phyloP scores from a whole-genome alignment of 2,797 vertebrate genomes.

The Coreius guichenoti region DNA sequence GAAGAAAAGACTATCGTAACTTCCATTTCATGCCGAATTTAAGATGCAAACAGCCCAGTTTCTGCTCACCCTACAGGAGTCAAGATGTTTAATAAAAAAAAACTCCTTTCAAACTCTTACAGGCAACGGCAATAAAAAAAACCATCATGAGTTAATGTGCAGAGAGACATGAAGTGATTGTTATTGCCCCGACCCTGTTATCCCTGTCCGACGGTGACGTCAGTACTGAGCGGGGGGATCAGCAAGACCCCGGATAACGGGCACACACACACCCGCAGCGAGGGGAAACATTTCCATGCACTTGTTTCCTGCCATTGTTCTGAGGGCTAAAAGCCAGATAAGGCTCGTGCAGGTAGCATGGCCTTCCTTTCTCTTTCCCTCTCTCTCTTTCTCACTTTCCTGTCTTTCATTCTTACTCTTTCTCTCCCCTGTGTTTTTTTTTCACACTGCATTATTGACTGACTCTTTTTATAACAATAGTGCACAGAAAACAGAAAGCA shows the following conservation, averaged over 20 bases:
- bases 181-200: slow-evolving; percentile 41
- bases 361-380: slow-evolving; percentile 63
- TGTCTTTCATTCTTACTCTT: slow-evolving; percentile 43
- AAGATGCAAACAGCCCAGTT: neutral
- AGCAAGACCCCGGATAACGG: slow-evolving; percentile 78
- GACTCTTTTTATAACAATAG: slow-evolving; percentile 28
- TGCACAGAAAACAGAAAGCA: neutral
- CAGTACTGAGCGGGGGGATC: slow-evolving; percentile 65
- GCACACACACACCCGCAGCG: slow-evolving; percentile 74
- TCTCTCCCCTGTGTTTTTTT: slow-evolving; percentile 29
- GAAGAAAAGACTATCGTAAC: neutral
- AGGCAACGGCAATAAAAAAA: neutral
- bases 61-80: neutral
- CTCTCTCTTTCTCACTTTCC: slow-evolving; percentile 34
- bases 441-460: slow-evolving; percentile 35
- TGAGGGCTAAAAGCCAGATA: slow-evolving; percentile 77
- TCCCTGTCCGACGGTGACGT: slow-evolving; percentile 69
- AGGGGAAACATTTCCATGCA: slow-evolving; percentile 79
- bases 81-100: neutral
- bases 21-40: neutral
- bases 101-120: neutral
- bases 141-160: slow-evolving; percentile 18
- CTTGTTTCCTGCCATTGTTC: slow-evolving; percentile 85
- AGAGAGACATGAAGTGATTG: slow-evolving; percentile 17
- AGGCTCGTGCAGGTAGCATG: slow-evolving; percentile 79